Evolutionary conservation across 1,140 invertebrate genomes (phyloP).

Genomic region (Bombus terrestris): DNA sequence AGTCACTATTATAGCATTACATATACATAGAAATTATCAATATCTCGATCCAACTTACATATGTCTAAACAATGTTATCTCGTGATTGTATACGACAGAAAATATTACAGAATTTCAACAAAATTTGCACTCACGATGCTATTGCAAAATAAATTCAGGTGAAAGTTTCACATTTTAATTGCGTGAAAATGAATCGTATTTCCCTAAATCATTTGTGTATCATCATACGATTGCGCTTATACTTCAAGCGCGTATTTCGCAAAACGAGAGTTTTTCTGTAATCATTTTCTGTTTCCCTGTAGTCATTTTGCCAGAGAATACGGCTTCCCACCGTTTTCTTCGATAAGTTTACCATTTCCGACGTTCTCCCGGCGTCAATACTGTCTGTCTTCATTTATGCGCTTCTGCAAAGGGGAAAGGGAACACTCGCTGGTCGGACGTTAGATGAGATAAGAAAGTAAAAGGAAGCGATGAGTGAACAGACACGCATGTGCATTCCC

Average conservation of each 20-base stretch:
- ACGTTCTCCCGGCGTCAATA: conserved; percentile 56
- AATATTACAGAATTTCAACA: not conserved
- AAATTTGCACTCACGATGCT: not conserved
- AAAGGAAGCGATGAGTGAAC: too few species aligned
- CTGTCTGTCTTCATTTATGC: conserved; percentile 71
- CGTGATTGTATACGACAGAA: too few species aligned
- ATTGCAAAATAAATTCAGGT: not conserved
- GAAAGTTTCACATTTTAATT: not conserved
- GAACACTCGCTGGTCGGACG: conserved; percentile 9
- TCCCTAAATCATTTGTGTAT: conserved; percentile 4
- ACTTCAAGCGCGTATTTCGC: conserved; percentile 67
- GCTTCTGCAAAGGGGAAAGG: conserved; percentile 7
- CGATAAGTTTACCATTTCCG: conserved; percentile 47
- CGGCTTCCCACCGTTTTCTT: conserved; percentile 63
- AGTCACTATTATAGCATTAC: too few species aligned
- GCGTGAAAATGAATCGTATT: conserved; percentile 17
- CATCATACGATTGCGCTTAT: conserved; percentile 46
- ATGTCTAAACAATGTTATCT: too few species aligned
- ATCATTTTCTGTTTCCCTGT: too few species aligned
- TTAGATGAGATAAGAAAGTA: conserved; percentile 40
- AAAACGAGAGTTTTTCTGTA: conserved; percentile 50
- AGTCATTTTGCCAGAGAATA: conserved; percentile 59
- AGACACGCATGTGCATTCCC: too few species aligned
- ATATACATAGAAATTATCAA: too few species aligned
- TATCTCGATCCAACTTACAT: too few species aligned